Base-by-base conservation (phyloP, 1,140 invertebrate species). In the Dryas iulia region DNA sequence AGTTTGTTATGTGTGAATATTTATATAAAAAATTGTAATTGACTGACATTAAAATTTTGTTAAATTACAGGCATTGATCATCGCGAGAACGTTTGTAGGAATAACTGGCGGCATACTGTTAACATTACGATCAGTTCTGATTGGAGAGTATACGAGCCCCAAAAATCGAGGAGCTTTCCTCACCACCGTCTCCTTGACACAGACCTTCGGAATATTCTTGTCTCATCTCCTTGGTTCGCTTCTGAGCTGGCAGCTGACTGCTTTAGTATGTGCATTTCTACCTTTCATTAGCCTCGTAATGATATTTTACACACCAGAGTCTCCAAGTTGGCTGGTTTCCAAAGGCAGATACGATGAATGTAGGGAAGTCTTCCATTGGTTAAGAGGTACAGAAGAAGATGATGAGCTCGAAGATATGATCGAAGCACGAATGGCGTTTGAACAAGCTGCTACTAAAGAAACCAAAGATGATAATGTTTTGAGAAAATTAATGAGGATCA, bases 301-400 rank as follows among this genome's bases (percentile, higher is more conserved):
- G 54, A 81, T 91, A 6, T 72, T 89, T 1, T 93, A 93, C 39
- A 84, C 93, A 0, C 95, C 95, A 0, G 96, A 96, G 85, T 95
- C 95, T 24, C 95, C 96, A 10, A 92, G 94, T 25, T 96, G 94
- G 94, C 79, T 95, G 24, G 82, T 93, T 1, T 82, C 92, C 12
- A 90, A 92, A 74, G 92, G 91, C 21, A 79, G 79, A 39, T 81
- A 87, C 7, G 79, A 92, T 3, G 78, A 92, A 54, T 94, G 93
- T 2, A 71, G 86, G 60, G 66, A 77, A 25, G 79, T 89, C 0
- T 94, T 93, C 60, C 63, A 66, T 24, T 92, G 89, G 93, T 76
- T 92, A 1, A 78, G 93, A 77, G 93, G 93, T 25, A 59, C 82
- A 14, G 78, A 79, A 0, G 83, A 87, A 64, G 82, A 90, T 33